A percentile compares a stretch with the other conserved stretches of the same genome.
These are phyloP conservation scores for Myrmecophaga tridactyla DNA, from an alignment of 2,113 vertebrate genomes.

Conservation along the genomic window DNA sequence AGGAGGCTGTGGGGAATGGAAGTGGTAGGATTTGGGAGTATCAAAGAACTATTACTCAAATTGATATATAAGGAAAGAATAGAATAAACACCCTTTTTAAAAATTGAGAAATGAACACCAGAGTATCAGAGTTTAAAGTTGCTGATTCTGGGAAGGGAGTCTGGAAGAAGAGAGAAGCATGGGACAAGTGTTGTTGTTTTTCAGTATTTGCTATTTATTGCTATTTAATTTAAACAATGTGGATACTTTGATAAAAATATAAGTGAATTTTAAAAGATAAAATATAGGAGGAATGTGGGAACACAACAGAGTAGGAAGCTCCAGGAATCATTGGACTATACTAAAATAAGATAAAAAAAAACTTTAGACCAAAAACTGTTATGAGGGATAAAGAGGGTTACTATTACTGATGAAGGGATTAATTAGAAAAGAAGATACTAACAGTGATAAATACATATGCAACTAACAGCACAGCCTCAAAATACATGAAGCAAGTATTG, in stretches of 20 bases:
- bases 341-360: too few relatives aligned
- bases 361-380: too few relatives aligned
- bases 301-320: too few relatives aligned
- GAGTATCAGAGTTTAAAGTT: background rate
- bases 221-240: background rate
- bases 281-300: background rate
- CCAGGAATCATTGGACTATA: too few relatives aligned
- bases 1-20: background rate
- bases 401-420: too few relatives aligned
- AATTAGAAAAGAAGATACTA: too few relatives aligned
- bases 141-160: background rate
- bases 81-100: background rate
- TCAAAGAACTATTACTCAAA: constrained; percentile 10
- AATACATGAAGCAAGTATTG: too few relatives aligned
- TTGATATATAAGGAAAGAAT: background rate
- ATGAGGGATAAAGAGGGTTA: too few relatives aligned
- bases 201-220: background rate
- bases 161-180: background rate
- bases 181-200: background rate
- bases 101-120: background rate
- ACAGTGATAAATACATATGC: too few relatives aligned
- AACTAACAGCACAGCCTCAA: too few relatives aligned
- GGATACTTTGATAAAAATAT: constrained; percentile 28
- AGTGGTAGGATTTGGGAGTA: background rate
- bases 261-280: constrained; percentile 28